Evolutionary conservation across 2,888 invertebrate species (phyloP).

Genomic region (Trilocha varians): DNA sequence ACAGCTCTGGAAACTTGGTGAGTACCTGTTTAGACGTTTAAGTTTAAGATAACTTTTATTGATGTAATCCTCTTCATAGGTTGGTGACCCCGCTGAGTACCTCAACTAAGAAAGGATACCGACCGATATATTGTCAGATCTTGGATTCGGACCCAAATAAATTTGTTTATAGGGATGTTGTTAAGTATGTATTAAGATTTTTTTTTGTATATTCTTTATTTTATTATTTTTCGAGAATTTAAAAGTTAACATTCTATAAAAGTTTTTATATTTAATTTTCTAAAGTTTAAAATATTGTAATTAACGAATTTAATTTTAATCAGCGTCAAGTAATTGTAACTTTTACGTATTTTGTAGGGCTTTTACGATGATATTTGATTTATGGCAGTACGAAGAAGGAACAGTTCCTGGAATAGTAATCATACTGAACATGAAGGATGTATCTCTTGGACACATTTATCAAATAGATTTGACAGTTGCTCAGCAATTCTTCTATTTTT

Average conservation of each 20-base stretch:
- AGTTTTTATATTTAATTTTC: no score
- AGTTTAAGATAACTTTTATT: neutral
- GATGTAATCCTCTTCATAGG: conserved; percentile 18
- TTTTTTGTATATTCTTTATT: conserved; percentile 2
- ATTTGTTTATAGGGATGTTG: conserved; percentile 62
- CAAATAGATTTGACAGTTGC: conserved; percentile 76
- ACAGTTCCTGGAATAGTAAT: conserved; percentile 73
- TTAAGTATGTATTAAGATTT: conserved; percentile 46
- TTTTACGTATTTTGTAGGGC: conserved; percentile 33
- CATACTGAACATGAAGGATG: conserved; percentile 76
- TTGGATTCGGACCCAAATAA: conserved; percentile 71
- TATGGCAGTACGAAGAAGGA: conserved; percentile 68
- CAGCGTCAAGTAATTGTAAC: neutral
- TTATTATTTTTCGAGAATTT: neutral
- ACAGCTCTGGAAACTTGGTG: conserved; percentile 41
- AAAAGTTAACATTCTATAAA: neutral
- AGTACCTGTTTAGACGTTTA: conserved; percentile 18
- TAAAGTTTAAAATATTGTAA: no score
- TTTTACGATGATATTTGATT: conserved; percentile 43
- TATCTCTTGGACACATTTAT: conserved; percentile 76
- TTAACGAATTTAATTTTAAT: no score
- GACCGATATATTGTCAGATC: conserved; percentile 67
- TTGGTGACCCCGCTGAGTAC: conserved; percentile 33
- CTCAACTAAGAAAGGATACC: conserved; percentile 53
- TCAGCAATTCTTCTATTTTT: conserved; percentile 78